Base-by-base conservation (phyloP, 92 coral and sea anemone species). In the Porites divaricata region DNA sequence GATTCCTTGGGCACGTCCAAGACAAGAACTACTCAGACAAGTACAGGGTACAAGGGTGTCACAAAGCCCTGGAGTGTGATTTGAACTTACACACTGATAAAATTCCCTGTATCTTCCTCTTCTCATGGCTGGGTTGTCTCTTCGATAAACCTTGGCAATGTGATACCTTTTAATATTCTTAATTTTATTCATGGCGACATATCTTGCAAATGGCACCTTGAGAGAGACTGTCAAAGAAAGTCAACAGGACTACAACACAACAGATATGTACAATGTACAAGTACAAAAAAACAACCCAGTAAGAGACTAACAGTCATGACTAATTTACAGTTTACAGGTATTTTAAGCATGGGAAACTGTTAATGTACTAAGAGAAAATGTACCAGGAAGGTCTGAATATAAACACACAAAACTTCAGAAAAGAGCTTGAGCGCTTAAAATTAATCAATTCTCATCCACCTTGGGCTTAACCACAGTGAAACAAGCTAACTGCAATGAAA, bases 81-180 rank as follows among this genome's bases (percentile, higher is more conserved):
- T 4, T 24, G 9, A 4, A 94, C 98, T 95, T 89, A 96, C 99
- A 90, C 99, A 96, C 79, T 96, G 99, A 83, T 94, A 96, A 78
- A 96, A 96, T 52, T 96, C 99, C 78, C 99, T 87, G 78, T 92
- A 96, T 69, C 99, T 73, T 8, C 99, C 99, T 58, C 98, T 81
- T 8, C 98, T 96, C 99, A 96, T 96, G 57, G 99, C 99, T 51
- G 99, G 99, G 85, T 96, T 96, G 84, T 96, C 99, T 72, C 99
- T 75, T 19, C 99, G 92, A 84, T 96, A 96, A 15, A 96, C 99
- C 78, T 96, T 96, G 66, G 99, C 99, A 28, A 96, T 96, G 71
- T 96, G 99, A 84, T 95, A 96, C 80, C 99, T 92, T 83, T 96
- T 96, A 51, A 96, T 96, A 93, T 94, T 96, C 75, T 96, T 98